A percentile compares a stretch with the other conserved stretches of the same genome.
These are phyloP conservation scores for Caenorhabditis sp. DNA, from an alignment of 2,888 invertebrate genomes.

Conservation along the genomic window DNA sequence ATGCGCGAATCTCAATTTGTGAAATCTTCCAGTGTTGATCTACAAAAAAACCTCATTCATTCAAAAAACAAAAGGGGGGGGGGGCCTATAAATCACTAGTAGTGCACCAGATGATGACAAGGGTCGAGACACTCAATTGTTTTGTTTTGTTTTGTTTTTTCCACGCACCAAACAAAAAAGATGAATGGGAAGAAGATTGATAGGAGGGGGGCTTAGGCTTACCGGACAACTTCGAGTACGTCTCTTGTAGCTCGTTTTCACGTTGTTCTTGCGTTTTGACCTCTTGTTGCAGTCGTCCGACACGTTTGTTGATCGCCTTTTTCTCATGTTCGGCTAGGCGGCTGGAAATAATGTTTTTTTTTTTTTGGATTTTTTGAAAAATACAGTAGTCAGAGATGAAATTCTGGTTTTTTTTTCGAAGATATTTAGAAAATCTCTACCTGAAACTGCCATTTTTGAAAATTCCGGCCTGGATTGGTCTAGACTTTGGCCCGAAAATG, in stretches of 20 bases:
- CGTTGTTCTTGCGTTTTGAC: conserved; percentile 76
- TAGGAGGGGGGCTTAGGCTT: background rate
- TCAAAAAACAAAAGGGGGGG: background rate
- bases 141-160: conserved; percentile 6
- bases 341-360: conserved; percentile 13
- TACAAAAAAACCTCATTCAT: conserved; percentile 6
- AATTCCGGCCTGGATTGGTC: no score
- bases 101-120: background rate
- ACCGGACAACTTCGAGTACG: conserved; percentile 79
- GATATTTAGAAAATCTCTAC: no score
- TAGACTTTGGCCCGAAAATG: no score
- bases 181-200: background rate
- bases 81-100: background rate
- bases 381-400: no score
- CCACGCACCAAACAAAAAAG: background rate
- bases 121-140: background rate
- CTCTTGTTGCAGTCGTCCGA: conserved; percentile 56
- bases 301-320: conserved; percentile 82
- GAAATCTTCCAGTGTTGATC: conserved; percentile 55
- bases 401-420: no score
- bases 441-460: no score
- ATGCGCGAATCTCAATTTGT: conserved; percentile 47
- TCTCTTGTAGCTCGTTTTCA: conserved; percentile 85
- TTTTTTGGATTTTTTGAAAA: no score
- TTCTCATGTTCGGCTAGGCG: conserved; percentile 82